phyloP scores from a whole-genome alignment of 1,140 invertebrate genomes.

The Drosophila auraria region DNA sequence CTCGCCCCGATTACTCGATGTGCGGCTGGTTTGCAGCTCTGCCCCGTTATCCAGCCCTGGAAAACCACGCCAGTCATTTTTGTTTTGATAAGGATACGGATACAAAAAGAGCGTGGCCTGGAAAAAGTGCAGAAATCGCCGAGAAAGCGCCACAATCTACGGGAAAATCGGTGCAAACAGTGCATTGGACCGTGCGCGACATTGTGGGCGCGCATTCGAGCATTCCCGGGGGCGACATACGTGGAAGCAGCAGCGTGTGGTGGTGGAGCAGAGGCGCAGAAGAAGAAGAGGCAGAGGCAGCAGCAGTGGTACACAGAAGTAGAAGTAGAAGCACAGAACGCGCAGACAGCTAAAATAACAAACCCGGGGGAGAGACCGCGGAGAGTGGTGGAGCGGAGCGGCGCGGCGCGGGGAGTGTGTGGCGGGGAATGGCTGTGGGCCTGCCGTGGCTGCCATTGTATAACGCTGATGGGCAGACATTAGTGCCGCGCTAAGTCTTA shows the following conservation, averaged over 20 bases:
- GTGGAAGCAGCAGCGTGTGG: slow-evolving; percentile 71
- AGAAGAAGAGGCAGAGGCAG: slow-evolving; percentile 33
- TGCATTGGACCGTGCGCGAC: slow-evolving; percentile 52
- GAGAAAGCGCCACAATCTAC: slow-evolving; percentile 48
- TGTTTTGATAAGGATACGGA: slow-evolving; percentile 85
- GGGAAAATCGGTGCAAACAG: slow-evolving; percentile 59
- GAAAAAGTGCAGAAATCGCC: slow-evolving; percentile 64
- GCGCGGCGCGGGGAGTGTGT: neutral
- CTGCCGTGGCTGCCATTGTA: slow-evolving; percentile 64
- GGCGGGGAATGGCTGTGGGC: slow-evolving; percentile 62
- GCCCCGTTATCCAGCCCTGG: slow-evolving; percentile 57
- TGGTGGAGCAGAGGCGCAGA: slow-evolving; percentile 50
- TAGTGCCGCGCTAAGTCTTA: slow-evolving; percentile 50
- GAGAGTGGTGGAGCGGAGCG: slow-evolving; percentile 22
- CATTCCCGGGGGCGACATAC: slow-evolving; percentile 43
- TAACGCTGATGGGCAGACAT: slow-evolving; percentile 73
- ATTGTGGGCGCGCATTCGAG: slow-evolving; percentile 36
- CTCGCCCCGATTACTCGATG: slow-evolving; percentile 49
- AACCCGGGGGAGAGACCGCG: slow-evolving; percentile 39
- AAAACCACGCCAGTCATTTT: slow-evolving; percentile 85
- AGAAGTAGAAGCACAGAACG: slow-evolving; percentile 40
- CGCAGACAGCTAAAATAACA: slow-evolving; percentile 81
- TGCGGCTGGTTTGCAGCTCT: slow-evolving; percentile 53
- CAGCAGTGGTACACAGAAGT: slow-evolving; percentile 59
- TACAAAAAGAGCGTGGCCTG: slow-evolving; percentile 76